phyloP scores from a whole-genome alignment of 2,113 vertebrate genomes.

The Girardinichthys multiradiatus region DNA sequence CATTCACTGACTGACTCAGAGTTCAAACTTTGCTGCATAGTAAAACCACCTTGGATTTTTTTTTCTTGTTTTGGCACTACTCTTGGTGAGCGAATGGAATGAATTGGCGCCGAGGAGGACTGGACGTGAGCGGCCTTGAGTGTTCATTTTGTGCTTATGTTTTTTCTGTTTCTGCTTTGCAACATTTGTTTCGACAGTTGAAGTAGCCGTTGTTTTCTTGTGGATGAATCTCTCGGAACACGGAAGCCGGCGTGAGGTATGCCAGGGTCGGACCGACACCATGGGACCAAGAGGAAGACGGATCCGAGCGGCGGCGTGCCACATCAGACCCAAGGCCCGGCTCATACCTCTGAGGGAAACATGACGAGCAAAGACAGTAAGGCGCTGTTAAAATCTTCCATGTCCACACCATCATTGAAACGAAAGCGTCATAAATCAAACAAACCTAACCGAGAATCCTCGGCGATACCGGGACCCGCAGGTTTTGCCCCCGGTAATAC shows the following conservation, averaged over 20 bases:
- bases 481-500: conserved; percentile 64
- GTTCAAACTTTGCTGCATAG: conserved; percentile 29
- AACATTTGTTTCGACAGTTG: conserved; percentile 53
- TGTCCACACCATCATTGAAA: conserved; percentile 79
- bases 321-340: conserved; percentile 63
- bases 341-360: conserved; percentile 66
- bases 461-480: conserved; percentile 73
- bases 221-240: conserved; percentile 75
- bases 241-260: conserved; percentile 80
- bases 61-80: conserved; percentile 47
- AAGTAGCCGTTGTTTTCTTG: conserved; percentile 52
- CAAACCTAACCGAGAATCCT: conserved; percentile 82
- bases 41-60: conserved; percentile 31
- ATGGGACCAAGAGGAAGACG: conserved; percentile 85
- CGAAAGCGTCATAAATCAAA: conserved; percentile 91
- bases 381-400: conserved; percentile 65
- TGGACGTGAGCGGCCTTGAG: conserved; percentile 73
- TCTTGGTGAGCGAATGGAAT: conserved; percentile 67
- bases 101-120: conserved; percentile 71
- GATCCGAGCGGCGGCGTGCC: conserved; percentile 69
- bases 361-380: conserved; percentile 75
- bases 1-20: conserved; percentile 42
- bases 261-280: conserved; percentile 85
- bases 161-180: conserved; percentile 48
- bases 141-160: conserved; percentile 59